phyloP scores from a whole-genome alignment of 2,888 invertebrate species.

The Diogma glabrata region DNA sequence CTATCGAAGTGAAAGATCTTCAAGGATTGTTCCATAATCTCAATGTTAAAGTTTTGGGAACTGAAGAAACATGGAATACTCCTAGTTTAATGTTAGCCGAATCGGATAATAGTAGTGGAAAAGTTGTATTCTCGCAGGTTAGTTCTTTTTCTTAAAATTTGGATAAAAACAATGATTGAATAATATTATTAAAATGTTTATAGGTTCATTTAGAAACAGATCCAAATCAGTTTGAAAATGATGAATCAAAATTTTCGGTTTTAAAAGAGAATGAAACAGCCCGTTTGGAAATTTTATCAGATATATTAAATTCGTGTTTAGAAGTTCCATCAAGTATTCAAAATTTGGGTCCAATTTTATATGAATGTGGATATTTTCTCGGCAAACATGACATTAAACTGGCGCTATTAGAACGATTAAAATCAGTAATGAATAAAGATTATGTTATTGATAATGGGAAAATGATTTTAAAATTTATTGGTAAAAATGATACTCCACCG shows the following conservation, averaged over 20 bases:
- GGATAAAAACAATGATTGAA: too few relatives aligned
- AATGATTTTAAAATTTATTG: constrained; percentile 59
- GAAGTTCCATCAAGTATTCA: constrained; percentile 26
- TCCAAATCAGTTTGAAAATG: constrained; percentile 52
- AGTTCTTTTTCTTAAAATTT: constrained; percentile 1
- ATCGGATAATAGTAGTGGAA: constrained; percentile 51
- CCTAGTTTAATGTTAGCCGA: constrained; percentile 66
- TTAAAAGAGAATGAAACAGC: constrained; percentile 52
- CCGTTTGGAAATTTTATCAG: constrained; percentile 66
- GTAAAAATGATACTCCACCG: constrained; percentile 47
- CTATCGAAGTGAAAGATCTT: constrained; percentile 38
- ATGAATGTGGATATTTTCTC: constrained; percentile 46
- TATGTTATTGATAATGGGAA: constrained; percentile 44
- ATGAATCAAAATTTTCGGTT: constrained; percentile 45
- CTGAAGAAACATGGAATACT: constrained; percentile 80
- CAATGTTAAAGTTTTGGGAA: constrained; percentile 65
- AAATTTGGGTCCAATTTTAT: neutral
- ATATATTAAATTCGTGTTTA: constrained; percentile 58
- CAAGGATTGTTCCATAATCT: constrained; percentile 51
- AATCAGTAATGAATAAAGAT: constrained; percentile 25
- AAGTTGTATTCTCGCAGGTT: constrained; percentile 72
- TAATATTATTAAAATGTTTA: constrained; percentile 14
- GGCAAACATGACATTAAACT: constrained; percentile 75
- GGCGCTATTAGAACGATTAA: constrained; percentile 52
- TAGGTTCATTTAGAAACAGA: constrained; percentile 75